Evolutionary conservation across 2,888 invertebrate species (phyloP).

Genomic region (Eupithecia exiguata): DNA sequence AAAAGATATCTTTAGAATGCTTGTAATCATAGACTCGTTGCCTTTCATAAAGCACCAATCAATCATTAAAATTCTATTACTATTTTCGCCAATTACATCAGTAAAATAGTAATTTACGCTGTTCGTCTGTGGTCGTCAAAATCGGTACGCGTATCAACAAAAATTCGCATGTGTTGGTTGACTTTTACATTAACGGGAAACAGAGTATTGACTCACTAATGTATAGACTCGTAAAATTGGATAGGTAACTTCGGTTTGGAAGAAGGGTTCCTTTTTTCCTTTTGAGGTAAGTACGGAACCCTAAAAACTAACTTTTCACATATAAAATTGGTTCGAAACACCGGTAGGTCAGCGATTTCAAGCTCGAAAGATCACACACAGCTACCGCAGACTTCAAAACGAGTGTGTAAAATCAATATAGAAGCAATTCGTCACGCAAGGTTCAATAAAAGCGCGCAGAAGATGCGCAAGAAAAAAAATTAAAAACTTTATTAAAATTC

Average conservation of each 20-base stretch:
- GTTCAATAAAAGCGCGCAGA: not conserved
- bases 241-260: too few relatives aligned
- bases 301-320: not conserved
- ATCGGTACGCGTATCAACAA: not conserved
- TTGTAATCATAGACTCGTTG: constrained; percentile 33
- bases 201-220: not conserved
- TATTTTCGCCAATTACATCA: constrained; percentile 38
- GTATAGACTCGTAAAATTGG: not conserved
- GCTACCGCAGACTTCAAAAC: not conserved
- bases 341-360: not conserved
- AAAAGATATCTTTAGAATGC: not conserved
- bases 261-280: too few relatives aligned
- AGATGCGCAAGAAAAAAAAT: not conserved
- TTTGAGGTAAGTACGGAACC: too few relatives aligned
- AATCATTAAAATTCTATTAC: constrained; percentile 39
- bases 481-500: not conserved
- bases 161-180: not conserved
- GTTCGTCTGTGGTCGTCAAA: not conserved
- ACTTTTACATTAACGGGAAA: not conserved
- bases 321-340: not conserved
- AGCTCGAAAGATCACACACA: not conserved
- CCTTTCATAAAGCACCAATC: constrained; percentile 28
- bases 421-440: not conserved
- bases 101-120: constrained; percentile 30
- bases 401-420: not conserved